Base-by-base conservation (phyloP, 2,797 vertebrate species). In the Cephalopachus bancanus region DNA sequence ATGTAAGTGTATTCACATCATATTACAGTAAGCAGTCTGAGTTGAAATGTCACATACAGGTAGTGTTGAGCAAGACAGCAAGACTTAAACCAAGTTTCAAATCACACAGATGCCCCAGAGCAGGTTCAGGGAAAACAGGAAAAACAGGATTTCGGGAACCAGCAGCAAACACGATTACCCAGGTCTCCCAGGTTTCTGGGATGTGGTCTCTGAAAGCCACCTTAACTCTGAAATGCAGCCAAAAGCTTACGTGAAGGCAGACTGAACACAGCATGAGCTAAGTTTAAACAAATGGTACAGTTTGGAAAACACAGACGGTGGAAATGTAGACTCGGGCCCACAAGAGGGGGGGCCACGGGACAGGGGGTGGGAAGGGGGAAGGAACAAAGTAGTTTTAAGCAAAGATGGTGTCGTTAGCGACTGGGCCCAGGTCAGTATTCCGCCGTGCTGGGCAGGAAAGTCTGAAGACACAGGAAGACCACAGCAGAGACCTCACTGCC, bases 1-100 rank as follows among this genome's bases (percentile, higher is more conserved):
- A 97, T 62, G 96, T 51, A 94, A 94, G 75, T 62, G 30, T 96
- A 96, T 89, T 94, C 64, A 96, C 83, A 95, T 69, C 53, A 72
- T 90, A 60, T 86, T 85, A 94, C 28, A 93, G 78, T 90, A 78
- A 97, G 81, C n/a, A 83, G 57, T 83, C 93, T 83, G 85, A 91
- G 51, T 64, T 95, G 89, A 69, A 94, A 95, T 79, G 57, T 80
- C 37, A 37, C 37, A 37, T 91, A 93, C 49, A 95, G 78, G 57
- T 92, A 94, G 91, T 65, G 44, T 79, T 94, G 37, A 92, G 85
- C 28, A 85, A 75, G 49, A 62, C 19, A 83, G 80, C 3, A 92
- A 76, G 96, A 96, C 49, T 84, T 37, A 80, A 94, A 59, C 10
- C 26, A 85, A 76, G 28, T 72, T 88, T 62, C 88, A 84, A 89